Conservation (phyloP, 2,888 invertebrate genomes). For the Agrochola circellaris region DNA sequence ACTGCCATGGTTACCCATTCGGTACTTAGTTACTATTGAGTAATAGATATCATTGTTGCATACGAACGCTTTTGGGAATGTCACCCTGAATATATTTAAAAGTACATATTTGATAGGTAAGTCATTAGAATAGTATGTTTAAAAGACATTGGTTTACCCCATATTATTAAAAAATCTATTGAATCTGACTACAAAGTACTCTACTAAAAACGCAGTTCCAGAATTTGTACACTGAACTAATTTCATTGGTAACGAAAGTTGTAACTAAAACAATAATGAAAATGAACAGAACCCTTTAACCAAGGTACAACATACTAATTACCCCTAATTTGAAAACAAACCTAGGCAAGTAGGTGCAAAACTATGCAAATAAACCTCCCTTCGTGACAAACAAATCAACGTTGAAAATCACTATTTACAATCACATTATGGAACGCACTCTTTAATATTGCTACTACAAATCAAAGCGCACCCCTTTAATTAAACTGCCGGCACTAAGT, state of each 20-base stretch:
- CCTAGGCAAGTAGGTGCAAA: slow-evolving; percentile 16
- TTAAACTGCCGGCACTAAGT: slow-evolving; percentile 86
- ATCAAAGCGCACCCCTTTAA: slow-evolving; percentile 88
- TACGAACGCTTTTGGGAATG: not conserved
- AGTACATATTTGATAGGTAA: too few relatives aligned
- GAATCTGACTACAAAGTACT: not conserved
- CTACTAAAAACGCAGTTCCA: not conserved
- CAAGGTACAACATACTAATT: slow-evolving; percentile 8
- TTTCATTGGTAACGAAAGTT: not conserved
- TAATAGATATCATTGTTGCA: slow-evolving; percentile 22
- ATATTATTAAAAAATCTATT: not conserved
- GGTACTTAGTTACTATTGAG: slow-evolving; percentile 32
- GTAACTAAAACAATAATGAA: not conserved
- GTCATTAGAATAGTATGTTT: not conserved
- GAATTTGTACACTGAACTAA: not conserved
- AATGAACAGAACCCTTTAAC: not conserved
- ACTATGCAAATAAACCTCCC: slow-evolving; percentile 46
- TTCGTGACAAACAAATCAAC: slow-evolving; percentile 53
- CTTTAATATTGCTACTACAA: slow-evolving; percentile 82
- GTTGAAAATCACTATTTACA: slow-evolving; percentile 69
- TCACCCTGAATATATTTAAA: not conserved
- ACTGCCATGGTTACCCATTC: slow-evolving; percentile 38
- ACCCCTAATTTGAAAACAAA: slow-evolving; percentile 26
- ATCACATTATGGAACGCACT: slow-evolving; percentile 75
- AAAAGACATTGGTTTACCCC: not conserved